These are phyloP conservation scores for Carassius gibelio DNA, from an alignment of 2,113 vertebrate species.

Conservation along the genomic window DNA sequence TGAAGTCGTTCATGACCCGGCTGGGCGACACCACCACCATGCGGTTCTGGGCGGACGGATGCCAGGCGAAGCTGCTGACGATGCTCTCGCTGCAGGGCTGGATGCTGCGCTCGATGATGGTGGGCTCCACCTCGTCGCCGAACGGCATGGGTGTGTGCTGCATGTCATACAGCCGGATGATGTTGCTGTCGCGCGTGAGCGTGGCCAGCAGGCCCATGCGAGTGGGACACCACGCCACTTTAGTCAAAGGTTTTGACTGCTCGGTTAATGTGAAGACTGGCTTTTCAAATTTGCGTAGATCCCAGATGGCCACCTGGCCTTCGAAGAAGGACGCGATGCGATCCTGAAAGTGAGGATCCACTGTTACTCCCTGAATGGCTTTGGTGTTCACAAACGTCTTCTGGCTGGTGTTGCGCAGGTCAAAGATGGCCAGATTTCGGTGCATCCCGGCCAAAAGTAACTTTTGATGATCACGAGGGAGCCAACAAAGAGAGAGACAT, in stretches of 20 bases:
- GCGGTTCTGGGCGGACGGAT: conserved; percentile 94
- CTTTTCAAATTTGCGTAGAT: conserved; percentile 97
- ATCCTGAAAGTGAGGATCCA: conserved; percentile 93
- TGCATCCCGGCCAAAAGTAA: conserved; percentile 97
- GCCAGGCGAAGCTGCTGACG: conserved; percentile 97
- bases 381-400: conserved; percentile 99
- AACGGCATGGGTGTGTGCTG: conserved; percentile 95
- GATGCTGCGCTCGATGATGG: conserved; percentile 96
- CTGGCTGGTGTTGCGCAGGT: conserved; percentile 95
- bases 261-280: conserved; percentile 94
- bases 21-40: conserved; percentile 97
- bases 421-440: conserved; percentile 94
- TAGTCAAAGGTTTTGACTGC: conserved; percentile 93
- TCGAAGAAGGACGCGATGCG: conserved; percentile 97
- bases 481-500: conserved; percentile 97
- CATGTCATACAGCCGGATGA: conserved; percentile 97
- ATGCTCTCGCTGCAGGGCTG: conserved; percentile 87
- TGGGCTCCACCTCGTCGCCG: conserved; percentile 96
- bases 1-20: conserved; percentile 95
- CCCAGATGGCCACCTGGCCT: conserved; percentile 99
- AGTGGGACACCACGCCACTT: conserved; percentile 97
- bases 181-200: conserved; percentile 92
- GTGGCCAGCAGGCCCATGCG: conserved; percentile 94
- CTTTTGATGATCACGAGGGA: conserved; percentile 94
- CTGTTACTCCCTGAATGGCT: conserved; percentile 95